phyloP scores from a whole-genome alignment of 1,140 invertebrate species.

The Eciton burchellii region DNA sequence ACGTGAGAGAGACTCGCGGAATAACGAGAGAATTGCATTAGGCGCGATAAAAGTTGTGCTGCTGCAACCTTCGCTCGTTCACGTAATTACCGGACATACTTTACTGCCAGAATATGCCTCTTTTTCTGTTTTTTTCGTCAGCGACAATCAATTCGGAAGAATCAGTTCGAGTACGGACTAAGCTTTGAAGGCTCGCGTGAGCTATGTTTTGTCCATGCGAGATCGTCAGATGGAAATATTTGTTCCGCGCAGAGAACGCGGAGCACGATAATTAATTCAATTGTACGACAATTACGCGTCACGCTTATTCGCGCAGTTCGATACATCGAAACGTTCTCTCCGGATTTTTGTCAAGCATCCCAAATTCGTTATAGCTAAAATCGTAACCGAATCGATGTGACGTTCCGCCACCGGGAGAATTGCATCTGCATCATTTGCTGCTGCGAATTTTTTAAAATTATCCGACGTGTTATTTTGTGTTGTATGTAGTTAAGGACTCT shows the following conservation, averaged over 20 bases:
- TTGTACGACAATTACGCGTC: not conserved
- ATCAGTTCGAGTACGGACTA: not conserved
- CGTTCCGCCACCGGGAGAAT: no score
- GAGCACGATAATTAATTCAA: not conserved
- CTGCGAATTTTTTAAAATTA: no score
- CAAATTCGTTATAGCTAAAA: no score
- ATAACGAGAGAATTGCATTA: conserved; percentile 72
- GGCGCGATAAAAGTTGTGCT: conserved; percentile 44
- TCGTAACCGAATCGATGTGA: no score
- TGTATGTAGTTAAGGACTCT: no score
- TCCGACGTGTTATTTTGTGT: no score
- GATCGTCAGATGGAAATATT: not conserved
- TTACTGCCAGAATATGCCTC: conserved; percentile 16
- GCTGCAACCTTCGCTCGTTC: conserved; percentile 28
- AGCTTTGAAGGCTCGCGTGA: not conserved
- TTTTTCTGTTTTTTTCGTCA: not conserved
- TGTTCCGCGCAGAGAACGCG: no score
- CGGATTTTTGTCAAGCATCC: no score
- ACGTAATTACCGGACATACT: conserved; percentile 60
- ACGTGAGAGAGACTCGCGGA: conserved; percentile 37
- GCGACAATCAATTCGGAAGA: not conserved
- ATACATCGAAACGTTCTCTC: no score
- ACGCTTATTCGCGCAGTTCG: no score
- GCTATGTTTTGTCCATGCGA: not conserved
- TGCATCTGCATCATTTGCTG: no score